phyloP scores from a whole-genome alignment of 2,888 invertebrate genomes.

The Corythucha ciliata region DNA sequence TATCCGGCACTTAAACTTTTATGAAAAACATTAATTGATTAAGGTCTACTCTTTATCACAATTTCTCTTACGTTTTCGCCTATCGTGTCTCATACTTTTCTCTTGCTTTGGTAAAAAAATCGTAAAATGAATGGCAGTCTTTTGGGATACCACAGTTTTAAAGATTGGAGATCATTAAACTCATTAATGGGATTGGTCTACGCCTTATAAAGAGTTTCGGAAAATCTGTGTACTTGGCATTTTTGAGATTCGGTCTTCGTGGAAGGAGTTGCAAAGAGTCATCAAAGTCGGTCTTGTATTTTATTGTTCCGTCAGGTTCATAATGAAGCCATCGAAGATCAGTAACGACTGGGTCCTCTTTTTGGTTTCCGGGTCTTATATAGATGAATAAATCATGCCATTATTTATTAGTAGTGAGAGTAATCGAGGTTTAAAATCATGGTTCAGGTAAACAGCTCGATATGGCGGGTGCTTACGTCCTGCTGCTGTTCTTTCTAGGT shows the following conservation, averaged over 20 bases:
- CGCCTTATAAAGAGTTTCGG: background rate
- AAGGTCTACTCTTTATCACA: too few relatives aligned
- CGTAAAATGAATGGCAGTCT: conserved; percentile 7
- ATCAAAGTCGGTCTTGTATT: conserved; percentile 20
- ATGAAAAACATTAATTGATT: too few relatives aligned
- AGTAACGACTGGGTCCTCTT: conserved; percentile 18
- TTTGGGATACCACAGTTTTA: conserved; percentile 39
- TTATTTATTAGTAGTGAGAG: too few relatives aligned
- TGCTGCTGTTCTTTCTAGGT: background rate
- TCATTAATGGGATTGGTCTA: conserved; percentile 7
- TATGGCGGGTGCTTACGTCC: conserved; percentile 15
- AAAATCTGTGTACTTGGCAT: conserved; percentile 3
- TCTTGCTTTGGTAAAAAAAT: too few relatives aligned
- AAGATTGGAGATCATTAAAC: conserved; percentile 16
- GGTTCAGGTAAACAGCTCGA: conserved; percentile 13
- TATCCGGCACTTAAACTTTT: too few relatives aligned
- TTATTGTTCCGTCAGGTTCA: conserved; percentile 9
- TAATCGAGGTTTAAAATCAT: conserved; percentile 21
- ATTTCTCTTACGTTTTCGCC: too few relatives aligned
- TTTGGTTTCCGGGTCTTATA: conserved; percentile 18
- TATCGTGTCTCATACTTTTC: too few relatives aligned
- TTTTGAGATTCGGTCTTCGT: conserved; percentile 6
- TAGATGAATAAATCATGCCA: conserved; percentile 15
- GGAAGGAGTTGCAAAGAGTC: conserved; percentile 13
- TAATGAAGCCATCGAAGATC: conserved; percentile 17